Evolutionary conservation across 1,140 invertebrate species (phyloP), one percentile per base, ranked within the genome.

Genomic region (Eurosta solidaginis): DNA sequence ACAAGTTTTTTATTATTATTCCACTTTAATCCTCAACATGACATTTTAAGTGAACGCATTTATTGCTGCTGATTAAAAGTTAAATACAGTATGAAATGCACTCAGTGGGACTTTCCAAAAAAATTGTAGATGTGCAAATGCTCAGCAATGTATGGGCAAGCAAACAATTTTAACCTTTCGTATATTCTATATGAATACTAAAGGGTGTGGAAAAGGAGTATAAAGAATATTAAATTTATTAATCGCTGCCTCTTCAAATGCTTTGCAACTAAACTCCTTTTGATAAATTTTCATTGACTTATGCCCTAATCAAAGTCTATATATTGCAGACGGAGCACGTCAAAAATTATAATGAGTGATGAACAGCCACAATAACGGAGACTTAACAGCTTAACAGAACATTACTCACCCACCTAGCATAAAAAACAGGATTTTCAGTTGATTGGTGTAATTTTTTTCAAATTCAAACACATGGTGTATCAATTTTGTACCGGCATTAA

Each of bases 21-120:
- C 22, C 49, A 40, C n/a, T 54, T 76, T 76, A 76, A 76, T 76
- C 75, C 75, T n/a, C 36, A 44, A 76, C 75, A 76, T 76, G 75
- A 52, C 75, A 54, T 54, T 76, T 76, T 76, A 76, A 76, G 49
- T 76, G 75, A 47, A 29, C 17, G 42, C 75, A 27, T 76, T 68
- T 76, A 54, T 76, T 76, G 50, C 52, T 52, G 40, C 27, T 76
- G 47, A 76, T 76, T 76, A 76, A 76, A 76, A 76, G 33, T 40
- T 76, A 76, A 76, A 76, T 76, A 45, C 75, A 47, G 17, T 76
- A 9, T 52, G n/a, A 76, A 76, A 54, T 76, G 42, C 75, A 25
- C 17, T 22, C 75, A 54, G 52, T 36, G 74, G 45, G 25, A 50
- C 27, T 52, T 76, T 76, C 10, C 27, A 12, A 14, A n/a, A n/a